These are phyloP conservation scores for Strix aluco DNA, from an alignment of 2,113 vertebrate species.

Conservation along the genomic window DNA sequence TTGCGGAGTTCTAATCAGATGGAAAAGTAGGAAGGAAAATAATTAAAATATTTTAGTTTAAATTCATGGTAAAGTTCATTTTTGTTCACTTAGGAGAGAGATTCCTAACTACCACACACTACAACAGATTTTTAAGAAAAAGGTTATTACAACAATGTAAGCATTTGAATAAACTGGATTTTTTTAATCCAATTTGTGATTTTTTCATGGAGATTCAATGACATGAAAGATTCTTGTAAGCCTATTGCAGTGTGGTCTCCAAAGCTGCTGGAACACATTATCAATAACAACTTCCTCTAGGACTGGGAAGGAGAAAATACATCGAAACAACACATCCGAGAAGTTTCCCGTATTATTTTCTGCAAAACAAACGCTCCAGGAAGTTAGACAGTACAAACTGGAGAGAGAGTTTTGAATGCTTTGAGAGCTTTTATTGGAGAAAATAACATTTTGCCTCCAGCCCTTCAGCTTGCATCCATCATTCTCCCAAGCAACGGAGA, in stretches of 20 bases:
- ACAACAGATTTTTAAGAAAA: neutral
- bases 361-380: neutral
- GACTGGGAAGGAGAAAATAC: neutral
- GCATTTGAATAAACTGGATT: neutral
- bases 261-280: neutral
- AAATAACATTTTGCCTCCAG: neutral
- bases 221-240: neutral
- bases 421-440: neutral
- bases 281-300: neutral
- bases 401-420: neutral
- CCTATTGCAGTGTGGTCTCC: neutral
- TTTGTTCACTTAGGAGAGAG: neutral
- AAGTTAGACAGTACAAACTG: neutral
- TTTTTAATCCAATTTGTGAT: constrained; percentile 29
- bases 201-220: constrained; percentile 19
- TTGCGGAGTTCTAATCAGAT: neutral
- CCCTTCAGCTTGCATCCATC: neutral
- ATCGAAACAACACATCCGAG: neutral
- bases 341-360: neutral
- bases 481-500: neutral
- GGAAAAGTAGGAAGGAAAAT: neutral
- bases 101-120: neutral
- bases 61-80: neutral
- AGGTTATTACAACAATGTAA: neutral
- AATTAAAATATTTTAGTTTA: neutral